phyloP scores from a whole-genome alignment of 2,888 invertebrate genomes.

The Chymomyza fuscimana region DNA sequence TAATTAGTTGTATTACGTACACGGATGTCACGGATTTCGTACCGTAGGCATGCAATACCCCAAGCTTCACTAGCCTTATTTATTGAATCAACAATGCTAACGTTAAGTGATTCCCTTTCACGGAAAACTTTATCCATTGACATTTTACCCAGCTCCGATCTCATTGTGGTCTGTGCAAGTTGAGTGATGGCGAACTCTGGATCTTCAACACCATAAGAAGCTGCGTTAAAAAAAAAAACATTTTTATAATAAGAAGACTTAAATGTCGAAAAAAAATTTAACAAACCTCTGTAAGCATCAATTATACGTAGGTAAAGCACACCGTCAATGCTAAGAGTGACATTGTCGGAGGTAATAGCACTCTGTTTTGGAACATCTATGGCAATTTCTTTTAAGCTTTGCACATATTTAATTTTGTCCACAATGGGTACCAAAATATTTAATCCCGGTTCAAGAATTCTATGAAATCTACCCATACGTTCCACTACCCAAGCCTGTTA shows the following conservation, averaged over 20 bases:
- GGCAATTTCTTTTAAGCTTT: slow-evolving; percentile 98
- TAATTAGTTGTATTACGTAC: slow-evolving; percentile 50
- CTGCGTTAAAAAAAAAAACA: slow-evolving; percentile 78
- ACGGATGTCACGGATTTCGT: slow-evolving; percentile 89
- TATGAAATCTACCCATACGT: slow-evolving; percentile 97
- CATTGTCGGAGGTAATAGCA: slow-evolving; percentile 98
- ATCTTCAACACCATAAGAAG: slow-evolving; percentile 99
- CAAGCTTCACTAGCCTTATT: slow-evolving; percentile 99
- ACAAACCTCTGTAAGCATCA: slow-evolving; percentile 91
- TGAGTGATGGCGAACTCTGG: slow-evolving; percentile 99
- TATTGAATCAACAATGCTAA: slow-evolving; percentile 95
- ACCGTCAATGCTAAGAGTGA: slow-evolving; percentile 97
- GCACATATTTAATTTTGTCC: slow-evolving; percentile 97
- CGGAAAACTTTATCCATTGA: slow-evolving; percentile 97
- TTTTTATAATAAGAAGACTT: background rate
- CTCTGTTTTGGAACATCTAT: slow-evolving; percentile 99
- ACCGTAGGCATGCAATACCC: slow-evolving; percentile 97
- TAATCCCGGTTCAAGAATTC: slow-evolving; percentile 95
- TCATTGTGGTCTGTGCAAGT: slow-evolving; percentile 99
- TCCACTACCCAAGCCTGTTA: slow-evolving; percentile 96
- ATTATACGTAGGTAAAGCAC: slow-evolving; percentile 96
- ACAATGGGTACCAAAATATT: slow-evolving; percentile 94
- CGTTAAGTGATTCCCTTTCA: slow-evolving; percentile 97
- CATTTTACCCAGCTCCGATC: slow-evolving; percentile 99
- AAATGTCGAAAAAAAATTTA: background rate